Percentiles rank a stretch among this genome's conserved stretches.
Conservation (phyloP, 2,888 invertebrate species). For the Epicampocera succincta region DNA sequence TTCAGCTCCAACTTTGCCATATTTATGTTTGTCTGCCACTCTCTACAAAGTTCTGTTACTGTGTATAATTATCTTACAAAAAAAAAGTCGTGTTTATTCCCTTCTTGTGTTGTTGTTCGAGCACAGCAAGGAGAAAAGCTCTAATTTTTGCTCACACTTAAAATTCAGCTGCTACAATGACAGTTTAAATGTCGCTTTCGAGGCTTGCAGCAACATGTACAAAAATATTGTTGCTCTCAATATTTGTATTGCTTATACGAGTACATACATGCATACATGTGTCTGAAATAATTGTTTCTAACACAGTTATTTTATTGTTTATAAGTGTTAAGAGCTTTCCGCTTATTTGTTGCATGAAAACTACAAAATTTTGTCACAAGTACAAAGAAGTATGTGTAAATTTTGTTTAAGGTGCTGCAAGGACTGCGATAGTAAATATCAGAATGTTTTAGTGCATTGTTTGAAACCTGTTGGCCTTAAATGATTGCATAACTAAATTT, state of each 20-base stretch:
- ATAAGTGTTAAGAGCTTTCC: conserved; percentile 45
- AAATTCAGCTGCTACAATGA: conserved; percentile 2
- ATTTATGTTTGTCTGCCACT: conserved; percentile 3
- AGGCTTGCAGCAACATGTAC: not conserved
- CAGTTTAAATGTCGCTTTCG: not conserved
- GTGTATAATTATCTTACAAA: conserved; percentile 34
- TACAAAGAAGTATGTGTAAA: not conserved
- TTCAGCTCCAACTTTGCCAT: not conserved
- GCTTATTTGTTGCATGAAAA: conserved; percentile 44
- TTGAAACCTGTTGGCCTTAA: not conserved
- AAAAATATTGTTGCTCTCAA: not conserved
- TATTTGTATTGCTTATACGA: not conserved
- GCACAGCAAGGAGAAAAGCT: not conserved
- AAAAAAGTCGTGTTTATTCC: not conserved
- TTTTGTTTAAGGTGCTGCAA: too few species aligned
- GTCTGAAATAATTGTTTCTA: conserved; percentile 4
- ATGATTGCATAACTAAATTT: too few species aligned
- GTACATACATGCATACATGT: too few species aligned
- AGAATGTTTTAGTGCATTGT: too few species aligned
- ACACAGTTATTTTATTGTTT: conserved; percentile 34
- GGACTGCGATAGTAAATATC: too few species aligned
- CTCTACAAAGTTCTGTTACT: conserved; percentile 22
- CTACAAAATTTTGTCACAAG: not conserved
- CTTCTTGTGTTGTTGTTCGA: not conserved
- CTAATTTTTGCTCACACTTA: conserved; percentile 4